phyloP scores from a whole-genome alignment of 2,888 invertebrate species.

The Melipona bicolor region DNA sequence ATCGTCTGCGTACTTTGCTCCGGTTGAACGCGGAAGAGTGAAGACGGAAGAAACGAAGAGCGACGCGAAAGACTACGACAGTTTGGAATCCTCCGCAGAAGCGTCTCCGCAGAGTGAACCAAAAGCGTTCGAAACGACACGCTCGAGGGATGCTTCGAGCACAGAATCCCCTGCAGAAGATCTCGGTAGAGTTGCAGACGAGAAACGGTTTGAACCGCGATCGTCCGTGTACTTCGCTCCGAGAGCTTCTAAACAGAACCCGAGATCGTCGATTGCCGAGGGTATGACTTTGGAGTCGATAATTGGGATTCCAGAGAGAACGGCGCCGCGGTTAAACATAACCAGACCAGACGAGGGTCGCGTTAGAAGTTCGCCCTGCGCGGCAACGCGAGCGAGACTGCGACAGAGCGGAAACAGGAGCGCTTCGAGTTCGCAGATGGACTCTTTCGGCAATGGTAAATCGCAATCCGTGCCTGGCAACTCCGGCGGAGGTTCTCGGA shows the following conservation, averaged over 20 bases:
- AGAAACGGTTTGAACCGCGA: neutral
- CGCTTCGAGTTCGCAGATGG: neutral
- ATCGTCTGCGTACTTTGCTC: constrained; percentile 3
- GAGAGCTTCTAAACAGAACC: too few species aligned
- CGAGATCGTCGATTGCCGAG: neutral
- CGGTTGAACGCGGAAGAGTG: neutral
- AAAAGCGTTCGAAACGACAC: too few species aligned
- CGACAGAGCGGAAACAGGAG: neutral
- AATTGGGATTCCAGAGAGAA: neutral
- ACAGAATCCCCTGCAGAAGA: neutral
- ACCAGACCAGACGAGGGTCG: neutral
- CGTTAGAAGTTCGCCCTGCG: constrained; percentile 21
- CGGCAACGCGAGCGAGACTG: constrained; percentile 34
- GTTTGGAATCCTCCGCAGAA: neutral
- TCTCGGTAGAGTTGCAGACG: neutral
- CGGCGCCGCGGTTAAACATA: constrained; percentile 22
- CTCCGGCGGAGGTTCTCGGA: constrained; percentile 21
- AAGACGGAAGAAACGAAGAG: neutral
- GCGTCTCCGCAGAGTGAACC: neutral
- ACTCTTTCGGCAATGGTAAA: neutral
- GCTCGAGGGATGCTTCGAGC: too few species aligned
- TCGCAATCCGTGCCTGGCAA: neutral
- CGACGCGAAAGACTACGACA: neutral
- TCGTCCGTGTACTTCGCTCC: constrained; percentile 12
- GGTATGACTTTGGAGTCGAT: constrained; percentile 19